Evolutionary conservation across 2,888 invertebrate genomes (phyloP).

Genomic region (Eueremaeus valkanovi): DNA sequence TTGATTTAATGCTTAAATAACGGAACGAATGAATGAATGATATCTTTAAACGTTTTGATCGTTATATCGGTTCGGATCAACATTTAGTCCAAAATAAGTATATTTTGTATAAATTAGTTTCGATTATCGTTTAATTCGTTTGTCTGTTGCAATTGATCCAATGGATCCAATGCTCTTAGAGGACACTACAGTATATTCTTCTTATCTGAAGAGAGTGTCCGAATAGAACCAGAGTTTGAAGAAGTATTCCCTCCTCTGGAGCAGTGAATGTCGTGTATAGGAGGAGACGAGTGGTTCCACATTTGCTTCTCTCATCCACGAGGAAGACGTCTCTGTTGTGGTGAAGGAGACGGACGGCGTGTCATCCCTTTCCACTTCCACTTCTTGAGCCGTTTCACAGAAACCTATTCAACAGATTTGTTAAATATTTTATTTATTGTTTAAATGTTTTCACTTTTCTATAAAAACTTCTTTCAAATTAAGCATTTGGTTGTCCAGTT

Average conservation of each 20-base stretch:
- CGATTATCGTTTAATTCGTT: neutral
- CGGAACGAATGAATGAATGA: no score
- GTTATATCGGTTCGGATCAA: no score
- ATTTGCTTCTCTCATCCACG: constrained; percentile 86
- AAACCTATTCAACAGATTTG: no score
- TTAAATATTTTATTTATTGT: no score
- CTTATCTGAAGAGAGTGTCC: constrained; percentile 73
- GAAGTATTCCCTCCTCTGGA: constrained; percentile 88
- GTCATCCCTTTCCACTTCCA: constrained; percentile 60
- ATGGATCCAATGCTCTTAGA: neutral
- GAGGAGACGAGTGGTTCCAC: constrained; percentile 90
- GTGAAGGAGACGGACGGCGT: constrained; percentile 71
- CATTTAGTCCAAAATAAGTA: neutral
- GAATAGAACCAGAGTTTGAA: constrained; percentile 89
- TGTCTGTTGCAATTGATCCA: neutral
- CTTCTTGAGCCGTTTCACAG: constrained; percentile 54
- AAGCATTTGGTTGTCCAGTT: no score
- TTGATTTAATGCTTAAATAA: no score
- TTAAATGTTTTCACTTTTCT: no score
- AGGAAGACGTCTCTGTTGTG: constrained; percentile 86
- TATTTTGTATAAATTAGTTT: no score
- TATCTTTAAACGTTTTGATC: no score
- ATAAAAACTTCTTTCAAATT: no score
- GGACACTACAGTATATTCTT: neutral
- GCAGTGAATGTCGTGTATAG: constrained; percentile 77